Base-by-base conservation (phyloP, 1,140 invertebrate genomes). In the Drosophila gunungcola region DNA sequence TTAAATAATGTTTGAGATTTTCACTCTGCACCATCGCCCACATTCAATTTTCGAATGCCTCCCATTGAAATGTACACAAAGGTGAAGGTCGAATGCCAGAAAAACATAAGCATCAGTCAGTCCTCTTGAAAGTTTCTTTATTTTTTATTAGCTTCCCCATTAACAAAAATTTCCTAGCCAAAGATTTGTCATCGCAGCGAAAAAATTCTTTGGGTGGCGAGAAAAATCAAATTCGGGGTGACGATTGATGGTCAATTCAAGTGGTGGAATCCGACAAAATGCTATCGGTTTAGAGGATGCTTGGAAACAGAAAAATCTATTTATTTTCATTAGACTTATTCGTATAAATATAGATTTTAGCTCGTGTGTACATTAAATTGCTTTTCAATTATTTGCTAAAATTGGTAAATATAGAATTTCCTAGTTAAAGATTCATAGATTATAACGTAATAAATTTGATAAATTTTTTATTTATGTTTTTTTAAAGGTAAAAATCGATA, bases 91-190 rank as follows among this genome's bases (percentile, higher is more conserved):
- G 64, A 73, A 45, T 55, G 29, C 64, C 42, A 7, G 53, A 57
- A 29, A 21, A 38, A n/a, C 53, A 64, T 34, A 52, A 25, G 10
- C 49, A 41, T 21, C n/a, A 21, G 12, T 21, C 60, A 21, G 12
- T 21, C 60, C n/a, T 27, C 27, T 10, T 21, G n/a, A n/a, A 32
- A 9, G 29, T n/a, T 55, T 13, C 4, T 67, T 69, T 48, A 38
- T 61, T 57, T 56, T 34, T 64, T 51, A 34, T 73, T 61, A 48
- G 16, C 29, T 60, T 68, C 54, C 45, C 43, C 63, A 77, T 62
- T 86, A 76, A 78, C 75, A 70, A 76, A 76, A 86, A 86, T 65
- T 86, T 85, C 70, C 73, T 73, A 76, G 79, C 75, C 56, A 60
- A 60, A 73, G 81, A 85, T 85, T 85, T 77, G 83, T 79, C 57